Percentiles rank a stretch among this genome's conserved stretches.
phyloP scores from a whole-genome alignment of 1,140 invertebrate genomes.

The Arion vulgaris region DNA sequence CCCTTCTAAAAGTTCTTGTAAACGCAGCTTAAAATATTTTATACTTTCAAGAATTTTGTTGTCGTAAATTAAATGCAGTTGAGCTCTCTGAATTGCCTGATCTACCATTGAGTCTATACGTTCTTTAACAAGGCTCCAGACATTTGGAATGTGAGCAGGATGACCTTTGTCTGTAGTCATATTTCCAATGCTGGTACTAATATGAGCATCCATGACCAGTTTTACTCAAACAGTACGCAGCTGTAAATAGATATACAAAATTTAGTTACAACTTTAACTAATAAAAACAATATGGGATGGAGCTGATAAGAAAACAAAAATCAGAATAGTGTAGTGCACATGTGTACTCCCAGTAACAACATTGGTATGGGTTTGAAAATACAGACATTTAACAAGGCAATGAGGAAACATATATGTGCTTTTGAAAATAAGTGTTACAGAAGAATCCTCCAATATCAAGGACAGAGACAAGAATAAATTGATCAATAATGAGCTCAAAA shows the following conservation, averaged over 20 bases:
- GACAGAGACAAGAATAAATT: too few relatives aligned
- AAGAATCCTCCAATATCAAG: too few relatives aligned
- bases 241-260: not conserved
- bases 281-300: too few relatives aligned
- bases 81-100: not conserved
- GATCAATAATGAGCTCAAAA: too few relatives aligned
- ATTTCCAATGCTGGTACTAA: not conserved
- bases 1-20: not conserved
- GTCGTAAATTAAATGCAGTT: not conserved
- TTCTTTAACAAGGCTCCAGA: conserved; percentile 5
- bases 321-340: too few relatives aligned
- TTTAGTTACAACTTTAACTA: too few relatives aligned
- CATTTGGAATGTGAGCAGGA: not conserved
- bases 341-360: too few relatives aligned
- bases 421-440: too few relatives aligned
- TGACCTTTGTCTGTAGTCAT: not conserved
- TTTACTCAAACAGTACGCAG: not conserved
- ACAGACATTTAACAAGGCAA: too few relatives aligned
- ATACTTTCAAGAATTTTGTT: not conserved
- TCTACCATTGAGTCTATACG: not conserved
- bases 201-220: not conserved
- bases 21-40: not conserved
- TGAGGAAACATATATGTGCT: too few relatives aligned
- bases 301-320: too few relatives aligned
- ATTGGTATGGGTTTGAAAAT: too few relatives aligned